Conservation (phyloP, 2,797 vertebrate species). For the Myioborus melanocephalus region DNA sequence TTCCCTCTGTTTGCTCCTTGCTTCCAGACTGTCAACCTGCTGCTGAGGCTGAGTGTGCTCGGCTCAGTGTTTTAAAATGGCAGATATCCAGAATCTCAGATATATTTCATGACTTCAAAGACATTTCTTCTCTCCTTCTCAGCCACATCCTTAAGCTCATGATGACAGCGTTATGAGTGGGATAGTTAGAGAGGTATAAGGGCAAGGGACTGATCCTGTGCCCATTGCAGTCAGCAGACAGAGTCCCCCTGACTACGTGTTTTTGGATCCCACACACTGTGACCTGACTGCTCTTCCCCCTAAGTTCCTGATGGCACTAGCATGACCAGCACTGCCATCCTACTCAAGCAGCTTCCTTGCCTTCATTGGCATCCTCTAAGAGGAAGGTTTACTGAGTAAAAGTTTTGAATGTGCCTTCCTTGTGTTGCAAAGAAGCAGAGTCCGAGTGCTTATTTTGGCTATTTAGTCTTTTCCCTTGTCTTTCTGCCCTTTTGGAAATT, state of each 20-base stretch:
- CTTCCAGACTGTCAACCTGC: not conserved
- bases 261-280: not conserved
- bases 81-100: not conserved
- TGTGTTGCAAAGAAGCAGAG: not conserved
- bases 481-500: not conserved
- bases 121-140: conserved; percentile 7
- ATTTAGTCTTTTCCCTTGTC: not conserved
- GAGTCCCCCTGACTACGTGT: not conserved
- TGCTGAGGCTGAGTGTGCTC: not conserved
- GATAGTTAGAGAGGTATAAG: not conserved
- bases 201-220: not conserved
- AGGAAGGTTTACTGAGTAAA: not conserved
- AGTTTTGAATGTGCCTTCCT: not conserved
- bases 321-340: not conserved
- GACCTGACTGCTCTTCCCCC: not conserved
- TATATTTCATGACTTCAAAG: conserved; percentile 22
- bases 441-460: not conserved
- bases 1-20: not conserved
- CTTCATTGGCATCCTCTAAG: not conserved
- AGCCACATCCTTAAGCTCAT: conserved; percentile 11
- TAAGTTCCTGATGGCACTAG: not conserved
- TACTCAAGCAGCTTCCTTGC: not conserved
- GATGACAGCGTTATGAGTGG: not conserved
- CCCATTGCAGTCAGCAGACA: not conserved
- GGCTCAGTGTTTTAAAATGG: conserved; percentile 4